Percentiles rank a stretch among this genome's conserved stretches.
Evolutionary conservation across 2,888 invertebrate species (phyloP).

Genomic region (Brachycybe producta): DNA sequence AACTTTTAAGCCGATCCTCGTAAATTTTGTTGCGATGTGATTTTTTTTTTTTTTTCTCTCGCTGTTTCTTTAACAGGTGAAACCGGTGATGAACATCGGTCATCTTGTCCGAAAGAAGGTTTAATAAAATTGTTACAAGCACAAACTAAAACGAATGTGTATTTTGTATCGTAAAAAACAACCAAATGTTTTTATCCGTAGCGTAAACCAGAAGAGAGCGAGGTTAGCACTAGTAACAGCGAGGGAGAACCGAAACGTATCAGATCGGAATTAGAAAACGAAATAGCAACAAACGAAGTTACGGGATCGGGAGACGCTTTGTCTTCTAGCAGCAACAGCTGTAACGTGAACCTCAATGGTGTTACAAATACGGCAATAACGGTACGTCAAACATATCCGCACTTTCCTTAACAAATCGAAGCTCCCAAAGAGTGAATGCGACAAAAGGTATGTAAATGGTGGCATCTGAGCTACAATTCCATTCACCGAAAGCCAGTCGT

Average conservation of each 20-base stretch:
- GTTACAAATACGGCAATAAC: too few species aligned
- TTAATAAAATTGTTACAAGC: slow-evolving; percentile 2
- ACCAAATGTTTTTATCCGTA: too few species aligned
- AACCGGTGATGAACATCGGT: slow-evolving; percentile 60
- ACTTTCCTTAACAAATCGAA: too few species aligned
- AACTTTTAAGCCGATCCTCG: neutral
- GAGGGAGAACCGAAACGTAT: neutral
- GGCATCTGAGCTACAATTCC: too few species aligned
- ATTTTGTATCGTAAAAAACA: too few species aligned
- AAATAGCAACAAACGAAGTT: neutral
- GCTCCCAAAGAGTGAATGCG: too few species aligned
- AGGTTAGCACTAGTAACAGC: neutral
- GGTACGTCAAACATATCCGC: too few species aligned
- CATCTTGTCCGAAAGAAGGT: slow-evolving; percentile 58
- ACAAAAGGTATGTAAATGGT: too few species aligned
- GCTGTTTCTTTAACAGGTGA: slow-evolving; percentile 26
- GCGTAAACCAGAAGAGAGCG: slow-evolving; percentile 10
- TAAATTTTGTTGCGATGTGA: neutral
- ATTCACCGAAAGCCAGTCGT: too few species aligned
- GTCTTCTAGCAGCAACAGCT: neutral
- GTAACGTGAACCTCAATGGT: too few species aligned
- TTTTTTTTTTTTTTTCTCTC: neutral
- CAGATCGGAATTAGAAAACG: too few species aligned
- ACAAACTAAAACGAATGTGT: too few species aligned
- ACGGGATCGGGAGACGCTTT: neutral